Base-by-base conservation (phyloP, 2,888 invertebrate genomes). In the Margaritifera margaritifera region DNA sequence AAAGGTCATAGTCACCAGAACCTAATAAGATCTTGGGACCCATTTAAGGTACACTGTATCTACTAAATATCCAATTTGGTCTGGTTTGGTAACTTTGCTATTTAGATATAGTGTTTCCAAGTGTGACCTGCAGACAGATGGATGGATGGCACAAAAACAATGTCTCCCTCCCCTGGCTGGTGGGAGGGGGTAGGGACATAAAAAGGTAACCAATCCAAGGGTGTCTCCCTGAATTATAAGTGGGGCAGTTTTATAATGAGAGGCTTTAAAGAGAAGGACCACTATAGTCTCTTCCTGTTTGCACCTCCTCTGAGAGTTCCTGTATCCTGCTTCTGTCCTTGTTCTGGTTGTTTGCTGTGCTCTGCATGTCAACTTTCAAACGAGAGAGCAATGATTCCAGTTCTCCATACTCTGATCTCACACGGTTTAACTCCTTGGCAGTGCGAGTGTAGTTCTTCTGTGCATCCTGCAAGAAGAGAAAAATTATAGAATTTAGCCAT, bases 381-480 rank as follows among this genome's bases (percentile, higher is more conserved):
- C 80, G 74, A 1, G 81, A 77, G 63, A 86, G 67, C 60, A 82
- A 72, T 31, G 81, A 80, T 69, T 88, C 87, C 54, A 86, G 72
- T 57, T 87, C 86, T 15, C 78, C 76, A 64, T 80, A 81, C 62
- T 85, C 85, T 3, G 78, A 75, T 60, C 86, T 71, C 20, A 84
- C 71, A 22, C 83, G 75, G 68, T 83, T 86, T 67, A 88, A 72
- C 66, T 88, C 88, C 70, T 87, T 87, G n/a, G 84, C 84, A 24
- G 85, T 81, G 53, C 84, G 76, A 0, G 85, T 84, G 68, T 85
- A 84, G 65, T 82, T 84, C 68, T 82, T 84, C 78, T 88, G 86
- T 0, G 85, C 80, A 61, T 84, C 85, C 85, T 86, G 56, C 15
- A 57, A 58, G n/a, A 58, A 18, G 24, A 42, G 31, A 52, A 58